Evolutionary conservation across 2,888 invertebrate genomes (phyloP).

Genomic region (Ennomos quercinarius): DNA sequence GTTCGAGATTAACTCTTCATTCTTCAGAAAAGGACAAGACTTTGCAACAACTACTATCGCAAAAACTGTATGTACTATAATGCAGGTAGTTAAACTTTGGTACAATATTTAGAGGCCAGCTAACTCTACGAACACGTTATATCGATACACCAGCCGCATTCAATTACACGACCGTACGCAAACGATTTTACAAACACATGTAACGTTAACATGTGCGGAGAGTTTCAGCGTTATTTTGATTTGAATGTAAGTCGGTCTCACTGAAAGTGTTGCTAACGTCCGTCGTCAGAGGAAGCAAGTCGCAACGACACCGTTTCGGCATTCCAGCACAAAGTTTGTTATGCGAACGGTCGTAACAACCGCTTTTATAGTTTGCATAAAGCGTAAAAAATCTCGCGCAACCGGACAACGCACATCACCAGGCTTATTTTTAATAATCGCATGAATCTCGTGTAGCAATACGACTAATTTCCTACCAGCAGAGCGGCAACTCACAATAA

Average conservation of each 20-base stretch:
- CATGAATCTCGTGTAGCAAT: conserved; percentile 31
- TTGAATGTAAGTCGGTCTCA: conserved; percentile 1
- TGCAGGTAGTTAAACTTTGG: not conserved
- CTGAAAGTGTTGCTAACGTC: conserved; percentile 9
- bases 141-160: not conserved
- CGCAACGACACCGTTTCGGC: conserved; percentile 9
- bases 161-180: not conserved
- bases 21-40: too few relatives aligned
- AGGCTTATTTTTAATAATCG: conserved; percentile 36
- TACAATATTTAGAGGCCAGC: not conserved
- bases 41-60: too few relatives aligned
- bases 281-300: conserved; percentile 10
- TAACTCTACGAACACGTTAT: not conserved
- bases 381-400: conserved; percentile 18
- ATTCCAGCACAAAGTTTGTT: conserved; percentile 16
- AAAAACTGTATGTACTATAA: not conserved
- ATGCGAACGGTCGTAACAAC: conserved; percentile 9
- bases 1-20: too few relatives aligned
- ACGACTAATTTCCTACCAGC: conserved; percentile 33
- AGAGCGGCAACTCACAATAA: conserved; percentile 46
- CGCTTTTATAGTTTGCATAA: conserved; percentile 18
- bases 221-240: conserved; percentile 4
- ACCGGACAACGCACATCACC: conserved; percentile 26
- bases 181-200: conserved; percentile 5
- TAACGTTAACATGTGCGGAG: conserved; percentile 3